Evolutionary conservation across 1,140 invertebrate genomes (phyloP).

Genomic region (Zaprionus camerounensis): DNA sequence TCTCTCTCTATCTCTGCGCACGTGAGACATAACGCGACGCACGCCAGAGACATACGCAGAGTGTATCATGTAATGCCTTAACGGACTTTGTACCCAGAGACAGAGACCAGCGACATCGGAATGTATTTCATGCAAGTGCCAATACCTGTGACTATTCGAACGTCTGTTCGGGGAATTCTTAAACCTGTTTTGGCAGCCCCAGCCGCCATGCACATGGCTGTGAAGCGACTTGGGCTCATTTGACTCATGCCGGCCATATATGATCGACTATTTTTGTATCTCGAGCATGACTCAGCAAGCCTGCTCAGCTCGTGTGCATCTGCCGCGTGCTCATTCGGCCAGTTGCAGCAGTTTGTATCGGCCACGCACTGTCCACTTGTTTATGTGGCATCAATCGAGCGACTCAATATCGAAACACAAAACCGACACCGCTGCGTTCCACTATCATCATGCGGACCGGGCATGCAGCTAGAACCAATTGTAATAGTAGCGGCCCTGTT

Average conservation of each 20-base stretch:
- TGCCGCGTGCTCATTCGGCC: not conserved
- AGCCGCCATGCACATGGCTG: slow-evolving; percentile 17
- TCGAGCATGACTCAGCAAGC: slow-evolving; percentile 46
- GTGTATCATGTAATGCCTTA: slow-evolving; percentile 18
- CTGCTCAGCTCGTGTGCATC: slow-evolving; percentile 35
- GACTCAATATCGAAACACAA: slow-evolving; percentile 3
- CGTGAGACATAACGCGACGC: slow-evolving; percentile 43
- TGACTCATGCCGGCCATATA: slow-evolving; percentile 43
- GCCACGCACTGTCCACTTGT: slow-evolving; percentile 39
- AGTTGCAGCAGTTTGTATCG: slow-evolving; percentile 19
- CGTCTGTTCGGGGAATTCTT: slow-evolving; percentile 62
- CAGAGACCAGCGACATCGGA: slow-evolving; percentile 33
- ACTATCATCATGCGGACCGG: slow-evolving; percentile 23
- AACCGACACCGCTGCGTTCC: slow-evolving; percentile 12
- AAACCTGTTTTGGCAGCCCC: slow-evolving; percentile 57
- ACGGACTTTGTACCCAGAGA: slow-evolving; percentile 60
- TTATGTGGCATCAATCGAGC: slow-evolving; percentile 21
- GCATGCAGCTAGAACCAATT: slow-evolving; percentile 31
- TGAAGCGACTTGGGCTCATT: slow-evolving; percentile 9
- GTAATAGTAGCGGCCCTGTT: not conserved
- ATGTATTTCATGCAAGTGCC: slow-evolving; percentile 45
- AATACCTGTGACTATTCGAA: slow-evolving; percentile 6
- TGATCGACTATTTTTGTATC: slow-evolving; percentile 27
- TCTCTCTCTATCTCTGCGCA: slow-evolving; percentile 38
- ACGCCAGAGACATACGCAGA: slow-evolving; percentile 20